Evolutionary conservation across 1,140 invertebrate species (phyloP).

Genomic region (Tetramorium parvispinum): DNA sequence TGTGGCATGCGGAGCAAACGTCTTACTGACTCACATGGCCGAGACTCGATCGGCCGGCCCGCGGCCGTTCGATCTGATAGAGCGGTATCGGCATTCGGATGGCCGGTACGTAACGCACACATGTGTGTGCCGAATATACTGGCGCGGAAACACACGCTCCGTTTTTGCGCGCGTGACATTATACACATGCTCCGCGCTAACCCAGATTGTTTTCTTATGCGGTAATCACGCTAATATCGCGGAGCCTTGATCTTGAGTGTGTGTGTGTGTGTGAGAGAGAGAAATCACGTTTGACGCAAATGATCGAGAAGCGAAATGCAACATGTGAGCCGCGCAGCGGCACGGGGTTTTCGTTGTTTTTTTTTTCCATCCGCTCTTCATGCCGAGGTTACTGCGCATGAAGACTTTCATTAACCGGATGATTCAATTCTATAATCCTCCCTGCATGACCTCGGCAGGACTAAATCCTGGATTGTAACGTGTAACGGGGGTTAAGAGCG

Average conservation of each 20-base stretch:
- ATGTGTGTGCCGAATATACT: neutral
- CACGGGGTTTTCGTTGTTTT: neutral
- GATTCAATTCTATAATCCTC: slow-evolving; percentile 25
- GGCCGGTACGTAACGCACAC: neutral
- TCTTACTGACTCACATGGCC: slow-evolving; percentile 78
- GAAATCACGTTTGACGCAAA: slow-evolving; percentile 63
- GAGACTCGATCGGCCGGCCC: slow-evolving; percentile 30
- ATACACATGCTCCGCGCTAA: slow-evolving; percentile 54
- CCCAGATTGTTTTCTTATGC: slow-evolving; percentile 75
- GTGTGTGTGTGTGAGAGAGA: slow-evolving; percentile 9
- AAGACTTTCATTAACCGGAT: slow-evolving; percentile 50
- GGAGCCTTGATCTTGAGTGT: slow-evolving; percentile 74
- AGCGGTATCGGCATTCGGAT: slow-evolving; percentile 46
- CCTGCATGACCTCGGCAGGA: neutral
- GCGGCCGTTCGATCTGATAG: slow-evolving; percentile 39
- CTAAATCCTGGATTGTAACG: neutral
- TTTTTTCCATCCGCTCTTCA: neutral
- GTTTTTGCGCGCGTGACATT: slow-evolving; percentile 11
- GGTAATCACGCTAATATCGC: slow-evolving; percentile 73
- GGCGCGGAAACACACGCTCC: neutral
- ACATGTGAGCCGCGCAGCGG: neutral
- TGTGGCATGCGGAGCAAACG: slow-evolving; percentile 74
- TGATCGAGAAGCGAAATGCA: slow-evolving; percentile 47
- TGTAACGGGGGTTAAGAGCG: slow-evolving; percentile 8
- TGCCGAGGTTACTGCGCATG: slow-evolving; percentile 19